phyloP scores from a whole-genome alignment of 2,888 invertebrate genomes.

The Aquatica leii region DNA sequence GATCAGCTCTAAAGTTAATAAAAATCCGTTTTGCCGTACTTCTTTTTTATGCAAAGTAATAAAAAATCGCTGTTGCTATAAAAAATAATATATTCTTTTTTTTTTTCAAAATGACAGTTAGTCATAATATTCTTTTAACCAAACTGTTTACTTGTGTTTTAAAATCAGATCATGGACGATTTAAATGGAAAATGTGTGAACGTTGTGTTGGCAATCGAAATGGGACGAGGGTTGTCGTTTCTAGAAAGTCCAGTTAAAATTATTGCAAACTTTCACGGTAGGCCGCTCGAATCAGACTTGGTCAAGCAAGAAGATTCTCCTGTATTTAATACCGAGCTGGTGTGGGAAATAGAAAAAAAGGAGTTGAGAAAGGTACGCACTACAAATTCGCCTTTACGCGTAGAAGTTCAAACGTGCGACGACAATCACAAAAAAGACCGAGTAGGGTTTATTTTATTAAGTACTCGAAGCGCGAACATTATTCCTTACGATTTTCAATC shows the following conservation, averaged over 20 bases:
- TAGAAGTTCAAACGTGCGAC: slow-evolving; percentile 71
- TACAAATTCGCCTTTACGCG: slow-evolving; percentile 76
- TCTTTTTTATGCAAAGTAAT: no score
- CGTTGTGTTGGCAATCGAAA: slow-evolving; percentile 72
- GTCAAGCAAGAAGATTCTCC: slow-evolving; percentile 67
- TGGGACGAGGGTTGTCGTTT: slow-evolving; percentile 65
- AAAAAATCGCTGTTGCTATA: neutral
- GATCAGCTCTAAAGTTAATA: no score
- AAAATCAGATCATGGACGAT: slow-evolving; percentile 75
- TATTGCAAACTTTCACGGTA: slow-evolving; percentile 55
- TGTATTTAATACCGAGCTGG: slow-evolving; percentile 75
- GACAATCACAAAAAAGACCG: slow-evolving; percentile 68
- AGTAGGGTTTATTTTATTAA: slow-evolving; percentile 75
- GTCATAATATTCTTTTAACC: neutral
- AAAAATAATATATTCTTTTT: no score
- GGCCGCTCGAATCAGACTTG: slow-evolving; percentile 69
- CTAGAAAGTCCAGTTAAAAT: slow-evolving; percentile 52
- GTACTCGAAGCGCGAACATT: slow-evolving; percentile 74
- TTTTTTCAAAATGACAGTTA: slow-evolving; percentile 22
- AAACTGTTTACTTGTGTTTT: neutral
- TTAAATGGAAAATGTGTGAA: slow-evolving; percentile 70
- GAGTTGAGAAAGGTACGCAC: slow-evolving; percentile 76
- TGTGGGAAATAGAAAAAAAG: slow-evolving; percentile 81
- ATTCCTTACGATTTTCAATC: slow-evolving; percentile 64
- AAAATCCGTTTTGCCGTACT: no score